phyloP scores from a whole-genome alignment of 2,888 invertebrate species.

The Hanleya hanleyi region DNA sequence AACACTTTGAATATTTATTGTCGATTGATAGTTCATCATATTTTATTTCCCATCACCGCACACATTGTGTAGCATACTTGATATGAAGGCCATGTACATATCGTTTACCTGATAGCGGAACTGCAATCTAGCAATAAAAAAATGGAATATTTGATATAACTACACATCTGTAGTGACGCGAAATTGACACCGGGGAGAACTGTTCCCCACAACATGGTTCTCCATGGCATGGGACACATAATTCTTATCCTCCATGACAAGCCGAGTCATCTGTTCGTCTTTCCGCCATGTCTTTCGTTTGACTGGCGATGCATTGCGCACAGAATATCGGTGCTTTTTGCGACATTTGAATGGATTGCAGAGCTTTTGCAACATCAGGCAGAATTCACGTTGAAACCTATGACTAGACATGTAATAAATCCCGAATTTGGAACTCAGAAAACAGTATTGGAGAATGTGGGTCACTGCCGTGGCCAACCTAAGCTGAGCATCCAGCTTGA shows the following conservation, averaged over 20 bases:
- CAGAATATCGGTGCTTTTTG: neutral
- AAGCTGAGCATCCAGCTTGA: conserved; percentile 10
- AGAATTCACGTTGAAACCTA: conserved; percentile 47
- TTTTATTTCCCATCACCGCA: too few species aligned
- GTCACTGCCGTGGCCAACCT: conserved; percentile 37
- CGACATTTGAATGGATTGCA: neutral
- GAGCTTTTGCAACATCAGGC: neutral
- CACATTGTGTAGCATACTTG: too few species aligned
- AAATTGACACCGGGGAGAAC: too few species aligned
- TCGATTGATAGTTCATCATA: too few species aligned
- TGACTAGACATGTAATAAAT: conserved; percentile 51
- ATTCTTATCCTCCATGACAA: neutral
- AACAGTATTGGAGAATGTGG: conserved; percentile 41
- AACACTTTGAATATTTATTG: too few species aligned
- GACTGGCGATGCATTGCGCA: neutral
- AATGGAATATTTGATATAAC: too few species aligned
- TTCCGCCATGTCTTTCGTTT: neutral
- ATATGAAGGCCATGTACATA: too few species aligned
- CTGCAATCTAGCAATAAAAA: too few species aligned
- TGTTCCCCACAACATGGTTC: neutral
- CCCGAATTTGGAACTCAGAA: conserved; percentile 55
- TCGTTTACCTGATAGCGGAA: too few species aligned
- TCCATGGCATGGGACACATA: neutral
- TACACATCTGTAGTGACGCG: too few species aligned
- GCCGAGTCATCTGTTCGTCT: neutral